Evolutionary conservation across 2,797 vertebrate species (phyloP).

Genomic region (Crypturellus tataupa): DNA sequence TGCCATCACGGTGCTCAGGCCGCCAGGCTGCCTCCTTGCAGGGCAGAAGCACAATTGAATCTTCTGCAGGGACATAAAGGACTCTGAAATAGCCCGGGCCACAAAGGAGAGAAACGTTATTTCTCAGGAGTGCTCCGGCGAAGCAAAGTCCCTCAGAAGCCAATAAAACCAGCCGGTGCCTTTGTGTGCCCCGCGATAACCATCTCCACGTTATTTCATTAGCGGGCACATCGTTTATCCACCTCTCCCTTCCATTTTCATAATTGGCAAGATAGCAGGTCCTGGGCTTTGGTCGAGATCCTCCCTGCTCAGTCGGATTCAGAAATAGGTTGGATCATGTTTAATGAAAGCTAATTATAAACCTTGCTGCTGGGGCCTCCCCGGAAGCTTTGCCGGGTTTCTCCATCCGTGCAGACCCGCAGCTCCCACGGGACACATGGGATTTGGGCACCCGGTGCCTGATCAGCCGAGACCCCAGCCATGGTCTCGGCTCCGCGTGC

Average conservation of each 20-base stretch:
- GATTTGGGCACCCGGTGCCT: not conserved
- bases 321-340: not conserved
- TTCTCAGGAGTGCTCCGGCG: not conserved
- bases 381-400: not conserved
- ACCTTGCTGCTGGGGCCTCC: not conserved
- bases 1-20: not conserved
- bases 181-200: not conserved
- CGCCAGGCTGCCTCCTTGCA: not conserved
- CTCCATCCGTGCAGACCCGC: not conserved
- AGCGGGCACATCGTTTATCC: not conserved
- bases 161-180: not conserved
- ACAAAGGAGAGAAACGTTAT: not conserved
- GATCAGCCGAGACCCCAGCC: rapidly evolving
- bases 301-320: not conserved
- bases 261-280: not conserved
- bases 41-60: not conserved
- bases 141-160: not conserved
- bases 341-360: not conserved
- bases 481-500: rapidly evolving
- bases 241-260: not conserved
- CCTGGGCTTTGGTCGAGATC: not conserved
- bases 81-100: not conserved
- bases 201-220: not conserved
- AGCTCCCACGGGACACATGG: not conserved
- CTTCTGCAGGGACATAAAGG: not conserved